Evolutionary conservation across 92 coral and sea anemone genomes (phyloP).

Genomic region (Parazoanthus swiftii): DNA sequence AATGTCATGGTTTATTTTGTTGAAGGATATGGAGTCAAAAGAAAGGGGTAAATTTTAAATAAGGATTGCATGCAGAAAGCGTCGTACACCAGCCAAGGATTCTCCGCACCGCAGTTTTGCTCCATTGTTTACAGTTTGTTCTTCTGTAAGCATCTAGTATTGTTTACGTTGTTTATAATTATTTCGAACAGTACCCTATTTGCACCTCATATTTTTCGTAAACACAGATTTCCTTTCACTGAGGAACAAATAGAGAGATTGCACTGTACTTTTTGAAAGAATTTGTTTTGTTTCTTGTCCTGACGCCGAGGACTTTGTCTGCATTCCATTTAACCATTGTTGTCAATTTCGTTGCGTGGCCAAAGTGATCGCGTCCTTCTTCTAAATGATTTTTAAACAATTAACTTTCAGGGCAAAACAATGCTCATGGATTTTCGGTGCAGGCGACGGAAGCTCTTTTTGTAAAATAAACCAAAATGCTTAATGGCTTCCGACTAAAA

Average conservation of each 20-base stretch:
- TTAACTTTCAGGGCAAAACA: neutral
- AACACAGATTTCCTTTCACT: neutral
- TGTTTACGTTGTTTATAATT: constrained; percentile 35
- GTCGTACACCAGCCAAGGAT: neutral
- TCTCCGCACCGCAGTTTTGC: neutral
- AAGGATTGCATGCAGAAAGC: neutral
- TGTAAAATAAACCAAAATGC: too few species aligned
- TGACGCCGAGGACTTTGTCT: neutral
- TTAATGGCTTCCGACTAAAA: too few species aligned
- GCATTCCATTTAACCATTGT: constrained; percentile 31
- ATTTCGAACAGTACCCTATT: constrained; percentile 31
- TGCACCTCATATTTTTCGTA: constrained; percentile 25
- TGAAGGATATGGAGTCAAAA: neutral
- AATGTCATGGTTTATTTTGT: neutral
- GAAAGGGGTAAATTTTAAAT: neutral
- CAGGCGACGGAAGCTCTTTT: neutral
- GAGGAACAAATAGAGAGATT: neutral
- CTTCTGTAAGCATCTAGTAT: constrained; percentile 22
- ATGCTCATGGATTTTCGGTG: neutral
- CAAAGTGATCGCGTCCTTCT: constrained; percentile 13
- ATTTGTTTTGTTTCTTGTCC: neutral
- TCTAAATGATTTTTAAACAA: constrained; percentile 9
- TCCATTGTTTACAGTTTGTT: constrained; percentile 13
- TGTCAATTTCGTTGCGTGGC: constrained; percentile 16
- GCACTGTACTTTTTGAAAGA: neutral